These are phyloP conservation scores for Ridgeia piscesae DNA, from an alignment of 1,140 invertebrate genomes.

Conservation along the genomic window DNA sequence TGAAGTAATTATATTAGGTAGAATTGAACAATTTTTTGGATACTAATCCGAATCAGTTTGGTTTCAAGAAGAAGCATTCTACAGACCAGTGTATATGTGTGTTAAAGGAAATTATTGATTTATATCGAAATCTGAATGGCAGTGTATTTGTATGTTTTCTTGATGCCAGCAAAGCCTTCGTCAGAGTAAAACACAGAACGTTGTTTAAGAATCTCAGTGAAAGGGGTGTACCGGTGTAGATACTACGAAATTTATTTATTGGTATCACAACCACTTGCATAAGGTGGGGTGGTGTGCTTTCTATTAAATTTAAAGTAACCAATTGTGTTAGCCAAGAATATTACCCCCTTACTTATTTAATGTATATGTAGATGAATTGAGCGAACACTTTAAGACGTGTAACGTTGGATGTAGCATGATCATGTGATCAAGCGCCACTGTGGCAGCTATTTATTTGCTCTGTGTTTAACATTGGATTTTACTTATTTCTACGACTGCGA, in stretches of 20 bases:
- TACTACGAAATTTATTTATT: neutral
- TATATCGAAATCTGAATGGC: neutral
- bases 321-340: too few species aligned
- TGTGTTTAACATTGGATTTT: too few species aligned
- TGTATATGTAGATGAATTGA: too few species aligned
- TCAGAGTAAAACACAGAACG: neutral
- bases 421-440: too few species aligned
- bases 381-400: too few species aligned
- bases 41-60: neutral
- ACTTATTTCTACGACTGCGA: too few species aligned
- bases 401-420: too few species aligned
- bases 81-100: constrained; percentile 8
- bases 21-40: neutral
- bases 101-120: neutral
- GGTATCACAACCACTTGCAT: too few species aligned
- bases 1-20: constrained; percentile 10
- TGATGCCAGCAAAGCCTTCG: neutral
- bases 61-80: neutral
- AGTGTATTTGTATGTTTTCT: constrained; percentile 15
- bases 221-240: neutral
- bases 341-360: too few species aligned
- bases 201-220: constrained; percentile 7
- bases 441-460: too few species aligned
- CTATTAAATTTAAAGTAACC: too few species aligned
- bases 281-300: too few species aligned